Percentiles rank a stretch among this genome's conserved stretches.
Conservation (phyloP, 2,797 vertebrate species). For the Chrosomus eos region DNA sequence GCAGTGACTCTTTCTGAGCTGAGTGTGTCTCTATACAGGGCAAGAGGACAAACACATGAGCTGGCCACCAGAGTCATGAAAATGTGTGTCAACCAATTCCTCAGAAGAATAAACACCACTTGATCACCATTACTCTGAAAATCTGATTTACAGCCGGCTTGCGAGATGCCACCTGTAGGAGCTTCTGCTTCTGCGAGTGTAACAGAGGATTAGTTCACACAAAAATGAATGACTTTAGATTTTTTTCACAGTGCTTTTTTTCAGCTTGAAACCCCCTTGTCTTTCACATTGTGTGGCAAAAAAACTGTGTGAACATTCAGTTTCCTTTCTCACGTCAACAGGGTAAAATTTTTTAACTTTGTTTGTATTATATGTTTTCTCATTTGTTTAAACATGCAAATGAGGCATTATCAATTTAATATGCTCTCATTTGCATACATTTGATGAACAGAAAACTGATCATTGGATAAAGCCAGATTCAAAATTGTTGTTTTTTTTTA, state of each 20-base stretch:
- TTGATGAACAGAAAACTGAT: background rate
- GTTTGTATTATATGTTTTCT: background rate
- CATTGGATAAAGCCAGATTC: background rate
- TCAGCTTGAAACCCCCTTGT: background rate
- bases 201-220: background rate
- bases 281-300: too few species aligned
- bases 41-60: slow-evolving; percentile 55
- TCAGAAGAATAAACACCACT: slow-evolving; percentile 41
- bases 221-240: background rate
- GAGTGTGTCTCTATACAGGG: slow-evolving; percentile 19
- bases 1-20: slow-evolving; percentile 1
- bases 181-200: background rate
- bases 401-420: background rate
- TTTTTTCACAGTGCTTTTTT: background rate
- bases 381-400: background rate
- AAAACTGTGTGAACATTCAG: background rate
- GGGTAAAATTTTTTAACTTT: accelerated
- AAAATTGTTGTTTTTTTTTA: background rate
- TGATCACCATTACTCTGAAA: slow-evolving; percentile 24
- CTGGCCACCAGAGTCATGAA: slow-evolving; percentile 59
- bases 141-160: background rate
- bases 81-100: slow-evolving; percentile 64
- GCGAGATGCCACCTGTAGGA: slow-evolving; percentile 13
- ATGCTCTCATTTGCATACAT: background rate
- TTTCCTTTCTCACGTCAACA: background rate